Conservation (phyloP, 2,113 vertebrate species). For the Lepisosteus osseus region DNA sequence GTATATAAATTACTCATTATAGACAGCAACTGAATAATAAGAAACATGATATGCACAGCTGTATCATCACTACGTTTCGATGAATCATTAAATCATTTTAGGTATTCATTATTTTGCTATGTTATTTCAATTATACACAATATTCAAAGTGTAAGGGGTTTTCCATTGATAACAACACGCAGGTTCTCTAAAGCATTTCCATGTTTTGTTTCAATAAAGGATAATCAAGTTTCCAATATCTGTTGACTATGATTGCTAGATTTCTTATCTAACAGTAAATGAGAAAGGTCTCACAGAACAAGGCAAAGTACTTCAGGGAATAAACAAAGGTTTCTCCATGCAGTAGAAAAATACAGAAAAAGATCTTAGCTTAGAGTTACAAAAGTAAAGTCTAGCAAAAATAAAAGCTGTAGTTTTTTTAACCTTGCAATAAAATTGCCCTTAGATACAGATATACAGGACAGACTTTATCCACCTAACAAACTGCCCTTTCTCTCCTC, state of each 20-base stretch:
- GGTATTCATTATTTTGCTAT: no score
- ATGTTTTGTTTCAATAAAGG: neutral
- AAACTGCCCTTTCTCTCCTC: neutral
- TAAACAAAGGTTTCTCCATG: neutral
- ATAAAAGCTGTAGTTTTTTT: neutral
- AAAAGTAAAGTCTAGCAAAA: neutral
- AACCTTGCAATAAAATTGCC: neutral
- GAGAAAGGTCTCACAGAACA: neutral
- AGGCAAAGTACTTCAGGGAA: neutral
- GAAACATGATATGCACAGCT: no score
- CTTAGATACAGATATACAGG: no score
- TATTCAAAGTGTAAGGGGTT: no score
- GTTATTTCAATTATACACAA: no score
- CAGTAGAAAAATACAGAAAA: neutral
- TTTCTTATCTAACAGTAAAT: neutral
- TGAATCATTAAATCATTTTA: no score
- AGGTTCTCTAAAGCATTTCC: neutral
- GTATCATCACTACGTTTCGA: no score
- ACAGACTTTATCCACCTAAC: neutral
- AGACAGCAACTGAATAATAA: no score
- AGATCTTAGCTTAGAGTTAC: neutral
- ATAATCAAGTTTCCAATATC: neutral
- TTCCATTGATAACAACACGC: neutral
- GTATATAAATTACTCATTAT: no score
- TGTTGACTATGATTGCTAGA: neutral